Base-by-base conservation (phyloP, 2,797 vertebrate genomes). In the Garrulus glandarius region DNA sequence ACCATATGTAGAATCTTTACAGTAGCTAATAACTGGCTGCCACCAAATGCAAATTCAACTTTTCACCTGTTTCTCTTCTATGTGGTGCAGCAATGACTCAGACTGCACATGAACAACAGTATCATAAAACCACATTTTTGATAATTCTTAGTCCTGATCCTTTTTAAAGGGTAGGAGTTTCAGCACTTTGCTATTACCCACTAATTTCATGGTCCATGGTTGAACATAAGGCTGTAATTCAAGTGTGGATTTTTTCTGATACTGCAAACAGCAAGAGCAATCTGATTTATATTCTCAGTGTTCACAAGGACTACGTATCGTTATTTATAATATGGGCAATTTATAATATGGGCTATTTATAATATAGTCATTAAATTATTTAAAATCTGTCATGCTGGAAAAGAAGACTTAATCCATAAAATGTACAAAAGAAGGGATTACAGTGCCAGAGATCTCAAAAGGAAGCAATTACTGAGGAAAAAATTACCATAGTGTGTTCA, bases 181-280 rank as follows among this genome's bases (percentile, higher is more conserved):
- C 69, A 96, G 67, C 93, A 93, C 81, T 68, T 96, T 96, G 72
- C 46, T 93, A 89, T 96, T 97, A 95, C 56, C 82, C 67, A 63
- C 60, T 96, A 97, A 98, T 98, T 98, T 98, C 95, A 97, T 96
- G 97, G 96, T 96, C 95, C 43, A 30, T 96, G 95, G 64, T 78
- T 77, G 88, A 97, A 96, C 96, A 97, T 94, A 96, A 96, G 84
- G 67, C 93, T 97, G 87, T 97, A 98, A 98, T 97, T 98, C 95
- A 98, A 96, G 97, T 98, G 79, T 77, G 78, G 27, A 6, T 64
- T 95, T 89, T 89, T 97, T 92, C 79, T 92, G 67, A 83, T 96
- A 93, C 92, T 97, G 91, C 72, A 95, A 97, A 95, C 55, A 97
- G 76, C 65, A 94, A 87, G 82, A 90, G 50, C 52, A 80, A 95